Percentiles rank a stretch among this genome's conserved stretches.
Conservation (phyloP, 2,113 vertebrate genomes). For the Anolis carolinensis region DNA sequence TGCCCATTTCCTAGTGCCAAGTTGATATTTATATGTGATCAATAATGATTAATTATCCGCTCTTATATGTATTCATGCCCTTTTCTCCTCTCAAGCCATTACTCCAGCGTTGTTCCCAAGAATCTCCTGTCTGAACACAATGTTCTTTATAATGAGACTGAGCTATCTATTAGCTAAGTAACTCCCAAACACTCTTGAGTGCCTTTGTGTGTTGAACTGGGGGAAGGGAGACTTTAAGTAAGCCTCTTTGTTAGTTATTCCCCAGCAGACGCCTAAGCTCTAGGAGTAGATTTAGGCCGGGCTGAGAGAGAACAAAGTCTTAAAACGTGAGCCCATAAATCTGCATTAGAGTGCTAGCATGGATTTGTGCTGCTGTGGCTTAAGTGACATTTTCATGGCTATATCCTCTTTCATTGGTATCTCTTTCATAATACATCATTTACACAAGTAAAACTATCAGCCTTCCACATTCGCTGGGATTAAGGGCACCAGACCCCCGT, state of each 20-base stretch:
- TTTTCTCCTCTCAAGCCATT: neutral
- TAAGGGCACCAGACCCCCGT: too few relatives aligned
- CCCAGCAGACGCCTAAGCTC: neutral
- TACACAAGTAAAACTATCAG: too few relatives aligned
- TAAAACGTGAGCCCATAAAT: slow-evolving; percentile 12
- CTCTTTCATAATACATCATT: too few relatives aligned
- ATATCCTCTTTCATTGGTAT: neutral
- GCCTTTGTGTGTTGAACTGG: neutral
- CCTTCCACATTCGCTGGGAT: too few relatives aligned
- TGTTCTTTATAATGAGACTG: slow-evolving; percentile 3
- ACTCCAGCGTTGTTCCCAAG: neutral
- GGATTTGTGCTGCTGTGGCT: neutral
- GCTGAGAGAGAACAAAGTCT: neutral
- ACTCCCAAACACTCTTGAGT: neutral
- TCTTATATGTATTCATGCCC: neutral
- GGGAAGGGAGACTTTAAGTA: accelerated
- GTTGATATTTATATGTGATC: neutral
- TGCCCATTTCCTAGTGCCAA: neutral
- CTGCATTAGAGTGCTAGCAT: neutral
- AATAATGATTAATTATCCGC: slow-evolving; percentile 21
- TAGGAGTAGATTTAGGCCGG: accelerated
- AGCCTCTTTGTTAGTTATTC: neutral
- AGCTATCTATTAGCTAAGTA: slow-evolving; percentile 18
- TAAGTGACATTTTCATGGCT: neutral
- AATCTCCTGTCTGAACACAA: neutral